Conservation (phyloP, 2,113 vertebrate species). For the Pampusana beccarii region DNA sequence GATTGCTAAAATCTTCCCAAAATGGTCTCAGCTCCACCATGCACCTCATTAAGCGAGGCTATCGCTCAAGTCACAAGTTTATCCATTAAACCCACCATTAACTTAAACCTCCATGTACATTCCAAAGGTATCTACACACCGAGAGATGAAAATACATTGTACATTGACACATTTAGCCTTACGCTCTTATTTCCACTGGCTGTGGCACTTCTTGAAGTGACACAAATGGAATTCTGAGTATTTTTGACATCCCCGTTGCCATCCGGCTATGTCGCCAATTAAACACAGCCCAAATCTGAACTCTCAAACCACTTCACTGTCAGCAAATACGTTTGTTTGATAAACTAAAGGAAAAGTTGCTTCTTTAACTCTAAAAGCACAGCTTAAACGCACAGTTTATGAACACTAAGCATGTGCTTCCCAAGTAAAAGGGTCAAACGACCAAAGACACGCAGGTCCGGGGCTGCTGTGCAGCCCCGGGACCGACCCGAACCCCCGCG, state of each 20-base stretch:
- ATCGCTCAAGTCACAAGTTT: background rate
- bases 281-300: background rate
- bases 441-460: too few species aligned
- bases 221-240: background rate
- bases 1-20: background rate
- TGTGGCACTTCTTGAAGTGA: background rate
- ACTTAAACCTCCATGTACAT: fast-evolving
- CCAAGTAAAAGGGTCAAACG: fast-evolving
- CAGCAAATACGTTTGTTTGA: background rate
- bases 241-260: background rate
- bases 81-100: background rate
- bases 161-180: background rate
- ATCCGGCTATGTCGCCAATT: background rate
- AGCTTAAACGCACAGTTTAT: background rate
- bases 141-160: background rate
- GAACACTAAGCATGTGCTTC: fast-evolving
- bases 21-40: background rate
- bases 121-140: fast-evolving
- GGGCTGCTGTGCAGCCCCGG: fast-evolving
- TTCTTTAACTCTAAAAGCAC: background rate
- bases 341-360: background rate
- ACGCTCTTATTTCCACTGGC: fast-evolving
- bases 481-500: too few species aligned
- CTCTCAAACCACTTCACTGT: background rate
- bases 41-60: background rate